Percentiles rank a stretch among this genome's conserved stretches.
These are phyloP conservation scores for Lepidurus arcticus DNA, from an alignment of 1,140 invertebrate genomes.

Conservation along the genomic window DNA sequence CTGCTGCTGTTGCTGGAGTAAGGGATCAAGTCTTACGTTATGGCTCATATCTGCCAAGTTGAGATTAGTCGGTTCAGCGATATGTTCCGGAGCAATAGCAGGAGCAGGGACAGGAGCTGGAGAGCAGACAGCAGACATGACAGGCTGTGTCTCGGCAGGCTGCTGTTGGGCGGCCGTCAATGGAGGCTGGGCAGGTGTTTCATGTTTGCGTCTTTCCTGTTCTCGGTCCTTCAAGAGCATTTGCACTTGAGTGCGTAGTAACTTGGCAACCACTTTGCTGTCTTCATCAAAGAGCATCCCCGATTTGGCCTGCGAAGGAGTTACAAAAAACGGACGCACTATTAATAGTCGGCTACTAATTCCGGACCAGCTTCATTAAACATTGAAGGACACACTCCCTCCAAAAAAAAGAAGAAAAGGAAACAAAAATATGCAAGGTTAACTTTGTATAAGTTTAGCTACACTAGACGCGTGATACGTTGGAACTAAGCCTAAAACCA, in stretches of 20 bases:
- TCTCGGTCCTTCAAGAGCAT: conserved; percentile 58
- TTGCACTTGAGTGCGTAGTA: conserved; percentile 75
- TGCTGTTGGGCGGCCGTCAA: conserved; percentile 24
- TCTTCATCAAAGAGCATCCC: conserved; percentile 87
- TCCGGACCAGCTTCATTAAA: background rate
- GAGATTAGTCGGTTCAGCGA: background rate
- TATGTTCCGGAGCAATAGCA: background rate
- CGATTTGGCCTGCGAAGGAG: conserved; percentile 59
- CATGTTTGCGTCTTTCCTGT: conserved; percentile 51
- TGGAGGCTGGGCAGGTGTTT: conserved; percentile 42
- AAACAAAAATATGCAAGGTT: conserved; percentile 1
- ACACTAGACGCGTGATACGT: background rate
- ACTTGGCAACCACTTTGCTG: conserved; percentile 75
- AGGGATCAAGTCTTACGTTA: background rate
- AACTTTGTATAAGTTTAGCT: conserved; percentile 22
- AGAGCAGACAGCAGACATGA: background rate
- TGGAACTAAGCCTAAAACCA: background rate
- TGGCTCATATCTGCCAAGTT: background rate
- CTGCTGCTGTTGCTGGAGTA: background rate
- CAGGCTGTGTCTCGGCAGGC: background rate
- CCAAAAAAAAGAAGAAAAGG: background rate
- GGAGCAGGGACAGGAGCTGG: background rate
- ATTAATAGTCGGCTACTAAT: background rate
- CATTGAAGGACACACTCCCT: background rate
- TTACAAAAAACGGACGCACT: background rate